Evolutionary conservation across 1,140 invertebrate species (phyloP), one percentile per base, ranked within the genome.

Genomic region (Lepidostoma basale): DNA sequence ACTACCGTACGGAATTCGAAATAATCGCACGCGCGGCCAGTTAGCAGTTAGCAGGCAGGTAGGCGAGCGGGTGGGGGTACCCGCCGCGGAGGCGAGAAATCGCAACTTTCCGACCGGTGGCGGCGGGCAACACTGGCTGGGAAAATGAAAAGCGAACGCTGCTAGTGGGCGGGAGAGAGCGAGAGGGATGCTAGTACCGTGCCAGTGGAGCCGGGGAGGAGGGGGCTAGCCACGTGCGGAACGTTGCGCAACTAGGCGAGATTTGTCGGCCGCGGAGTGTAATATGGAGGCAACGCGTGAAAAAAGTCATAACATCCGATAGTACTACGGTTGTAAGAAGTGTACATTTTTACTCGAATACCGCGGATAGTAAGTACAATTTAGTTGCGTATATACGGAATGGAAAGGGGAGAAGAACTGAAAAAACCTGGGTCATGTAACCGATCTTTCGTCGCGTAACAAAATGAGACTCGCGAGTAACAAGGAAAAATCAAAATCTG

Each of bases 191-290:
- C n/a, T n/a, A n/a, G n/a, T n/a, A n/a, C n/a, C n/a, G n/a, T n/a
- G n/a, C n/a, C 8, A 59, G 26, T 3, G 47, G 14, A 3, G 49
- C 18, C 22, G 16, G 23, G 74, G 64, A 72, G 52, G 74, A 75
- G 73, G 75, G 39, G 54, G 75, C 73, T 73, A 74, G 68, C 70
- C 75, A 76, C 75, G 73, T 73, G 76, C 76, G 73, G 76, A 76
- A 72, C 75, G 68, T 68, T 74, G 75, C 59, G 75, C 74, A 70
- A 75, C 76, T 76, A 36, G 36, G 76, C 65, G 62, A 74, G 45
- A 26, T 36, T 20, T 64, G 70, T 58, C 59, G 66, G 62, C 22
- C 1, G 23, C 18, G 3, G n/a, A 49, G 2, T 23, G 9, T 8
- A 5, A 10, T 1, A 49, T 18, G n/a, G 23, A 49, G 8, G 33